Conservation (phyloP, 2,888 invertebrate genomes). For the Oscheius sp. region DNA sequence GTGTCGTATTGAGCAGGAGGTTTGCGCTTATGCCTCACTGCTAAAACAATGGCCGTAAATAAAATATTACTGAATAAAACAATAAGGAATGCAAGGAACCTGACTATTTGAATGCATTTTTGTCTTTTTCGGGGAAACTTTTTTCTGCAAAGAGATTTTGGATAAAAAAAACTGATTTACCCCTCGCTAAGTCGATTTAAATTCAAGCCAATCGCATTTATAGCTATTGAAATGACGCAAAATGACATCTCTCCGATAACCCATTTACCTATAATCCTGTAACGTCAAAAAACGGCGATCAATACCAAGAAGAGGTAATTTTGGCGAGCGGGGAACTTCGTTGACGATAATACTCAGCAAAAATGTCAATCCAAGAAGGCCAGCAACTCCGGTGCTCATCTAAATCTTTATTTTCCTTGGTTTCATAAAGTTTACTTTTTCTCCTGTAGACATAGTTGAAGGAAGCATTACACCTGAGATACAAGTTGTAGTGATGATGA, state of each 20-base stretch:
- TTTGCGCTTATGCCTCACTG: neutral
- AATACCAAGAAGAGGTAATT: slow-evolving; percentile 21
- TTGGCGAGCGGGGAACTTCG: slow-evolving; percentile 13
- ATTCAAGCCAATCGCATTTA: slow-evolving; percentile 13
- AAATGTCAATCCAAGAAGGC: slow-evolving; percentile 18
- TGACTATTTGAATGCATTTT: neutral
- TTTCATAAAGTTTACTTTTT: neutral
- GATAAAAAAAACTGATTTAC: neutral
- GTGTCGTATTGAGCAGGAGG: slow-evolving; percentile 8
- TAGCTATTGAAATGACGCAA: slow-evolving; percentile 2
- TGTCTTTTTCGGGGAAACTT: neutral
- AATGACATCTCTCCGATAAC: slow-evolving; percentile 24
- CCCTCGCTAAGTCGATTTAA: neutral
- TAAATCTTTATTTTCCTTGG: no score
- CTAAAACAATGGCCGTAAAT: neutral
- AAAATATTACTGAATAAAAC: neutral
- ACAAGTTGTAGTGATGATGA: slow-evolving; percentile 13
- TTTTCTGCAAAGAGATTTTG: neutral
- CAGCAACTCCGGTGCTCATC: slow-evolving; percentile 18
- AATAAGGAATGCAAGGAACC: neutral
- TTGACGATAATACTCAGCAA: slow-evolving; percentile 16
- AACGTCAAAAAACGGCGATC: neutral
- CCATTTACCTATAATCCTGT: slow-evolving; percentile 3
- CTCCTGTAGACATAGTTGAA: slow-evolving; percentile 15
- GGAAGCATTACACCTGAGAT: slow-evolving; percentile 15